Base-by-base conservation (phyloP, 2,888 invertebrate species). In the Ochropacha duplaris region DNA sequence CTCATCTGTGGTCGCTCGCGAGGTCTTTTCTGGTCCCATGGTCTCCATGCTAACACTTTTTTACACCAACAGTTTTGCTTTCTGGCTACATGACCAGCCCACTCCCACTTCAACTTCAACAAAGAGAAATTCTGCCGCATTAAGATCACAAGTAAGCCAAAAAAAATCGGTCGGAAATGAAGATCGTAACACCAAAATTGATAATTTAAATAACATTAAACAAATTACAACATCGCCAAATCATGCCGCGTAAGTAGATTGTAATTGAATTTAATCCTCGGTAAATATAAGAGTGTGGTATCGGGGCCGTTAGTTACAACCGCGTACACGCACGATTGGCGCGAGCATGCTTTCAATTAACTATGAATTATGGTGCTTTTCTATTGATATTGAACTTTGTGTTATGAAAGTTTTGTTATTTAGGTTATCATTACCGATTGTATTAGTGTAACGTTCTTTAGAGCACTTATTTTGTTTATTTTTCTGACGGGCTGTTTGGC, bases 331-430 rank as follows among this genome's bases (percentile, higher is more conserved):
- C 60, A 60, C 57, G 60, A 60, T 26, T 57, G 60, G 52, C 49
- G 14, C 57, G 36, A 49, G 52, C 56, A 50, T 54, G 28, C n/a
- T 54, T 28, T 28, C 56, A 56, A 26, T 56, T 44, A 56, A 52
- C 34, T 44, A 28, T 36, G 50, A 51, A 56, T 62, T 62, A 58
- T 52, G 57, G 50, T 56, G 58, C 55, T 58, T 60, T 60, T 58
- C 49, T 54, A 59, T 56, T 57, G 55, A 28, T 60, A 58, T 63
- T 58, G 57, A 60, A 55, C 55, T 60, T 57, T 50, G 49, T 51
- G 52, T 54, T 56, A 54, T 54, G 28, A 50, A 54, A 57, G 31
- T 26, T 54, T 49, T 19, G n/a, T 12, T 28, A 19, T 54, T n/a
- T 26, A 54, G 49, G 54, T 54, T 39, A 22, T 44, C 34, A 59